Evolutionary conservation across 2,888 invertebrate genomes (phyloP).

Genomic region (Lordiphosa andalusiaca): DNA sequence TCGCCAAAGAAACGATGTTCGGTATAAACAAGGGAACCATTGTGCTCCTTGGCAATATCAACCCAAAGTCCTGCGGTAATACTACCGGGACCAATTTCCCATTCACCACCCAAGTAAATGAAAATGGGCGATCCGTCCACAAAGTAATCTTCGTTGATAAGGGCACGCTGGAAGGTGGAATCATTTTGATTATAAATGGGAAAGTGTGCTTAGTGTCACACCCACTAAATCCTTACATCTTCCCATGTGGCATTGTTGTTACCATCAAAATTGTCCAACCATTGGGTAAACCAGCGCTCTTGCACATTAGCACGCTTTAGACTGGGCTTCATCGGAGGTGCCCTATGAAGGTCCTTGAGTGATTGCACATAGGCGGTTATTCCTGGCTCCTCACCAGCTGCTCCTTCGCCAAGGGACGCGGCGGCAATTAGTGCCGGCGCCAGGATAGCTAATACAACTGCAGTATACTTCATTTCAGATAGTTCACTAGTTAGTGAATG

Average conservation of each 20-base stretch:
- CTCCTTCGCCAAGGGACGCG: constrained; percentile 18
- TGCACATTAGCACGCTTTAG: constrained; percentile 36
- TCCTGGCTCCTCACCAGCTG: background rate
- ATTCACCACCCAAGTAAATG: constrained; percentile 86
- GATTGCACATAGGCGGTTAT: constrained; percentile 35
- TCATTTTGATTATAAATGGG: no score
- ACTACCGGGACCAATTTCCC: constrained; percentile 83
- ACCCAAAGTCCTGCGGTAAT: constrained; percentile 83
- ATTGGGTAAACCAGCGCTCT: constrained; percentile 81
- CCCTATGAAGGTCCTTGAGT: constrained; percentile 36
- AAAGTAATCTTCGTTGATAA: constrained; percentile 80
- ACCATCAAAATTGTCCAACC: constrained; percentile 82
- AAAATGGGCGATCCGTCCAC: constrained; percentile 82
- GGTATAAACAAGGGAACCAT: constrained; percentile 85
- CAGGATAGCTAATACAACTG: constrained; percentile 28
- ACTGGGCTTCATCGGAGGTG: constrained; percentile 26
- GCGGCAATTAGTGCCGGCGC: constrained; percentile 29
- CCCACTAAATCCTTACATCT: constrained; percentile 69
- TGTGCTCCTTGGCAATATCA: constrained; percentile 82
- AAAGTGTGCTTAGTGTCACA: no score
- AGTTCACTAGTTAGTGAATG: constrained; percentile 44
- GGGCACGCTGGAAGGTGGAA: constrained; percentile 75
- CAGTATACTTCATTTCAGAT: constrained; percentile 40
- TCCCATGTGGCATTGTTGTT: constrained; percentile 81
- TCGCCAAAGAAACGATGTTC: constrained; percentile 91